Percentiles rank a stretch among this genome's conserved stretches.
Evolutionary conservation across 2,797 vertebrate genomes (phyloP).

Genomic region (Gambelia wislizenii): DNA sequence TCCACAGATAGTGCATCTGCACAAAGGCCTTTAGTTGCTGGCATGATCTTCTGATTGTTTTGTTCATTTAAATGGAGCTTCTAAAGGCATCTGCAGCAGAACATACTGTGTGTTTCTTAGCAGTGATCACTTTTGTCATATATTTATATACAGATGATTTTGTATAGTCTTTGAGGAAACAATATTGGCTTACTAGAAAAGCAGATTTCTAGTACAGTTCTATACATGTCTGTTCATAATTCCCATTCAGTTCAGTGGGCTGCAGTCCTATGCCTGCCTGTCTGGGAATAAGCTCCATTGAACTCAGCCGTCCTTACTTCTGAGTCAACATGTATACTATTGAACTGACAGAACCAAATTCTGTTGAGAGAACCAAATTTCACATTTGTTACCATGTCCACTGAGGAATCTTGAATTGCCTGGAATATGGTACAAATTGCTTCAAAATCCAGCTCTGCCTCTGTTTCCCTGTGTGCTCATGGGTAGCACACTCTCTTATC

Average conservation of each 20-base stretch:
- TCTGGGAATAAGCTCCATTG: too few relatives aligned
- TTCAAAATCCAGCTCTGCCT: background rate
- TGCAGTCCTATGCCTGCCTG: background rate
- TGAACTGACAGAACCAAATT: background rate
- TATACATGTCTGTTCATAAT: background rate
- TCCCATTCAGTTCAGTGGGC: background rate
- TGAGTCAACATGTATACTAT: background rate
- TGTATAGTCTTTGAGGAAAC: background rate
- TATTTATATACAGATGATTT: background rate
- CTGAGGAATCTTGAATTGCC: background rate
- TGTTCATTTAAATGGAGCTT: background rate
- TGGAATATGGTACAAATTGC: background rate
- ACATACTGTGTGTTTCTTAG: background rate
- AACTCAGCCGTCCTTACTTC: too few relatives aligned
- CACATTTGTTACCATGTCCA: background rate
- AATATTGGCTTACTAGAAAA: background rate
- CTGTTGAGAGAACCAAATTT: too few relatives aligned
- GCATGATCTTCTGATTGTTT: background rate
- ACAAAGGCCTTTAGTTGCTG: background rate
- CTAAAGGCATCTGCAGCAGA: background rate
- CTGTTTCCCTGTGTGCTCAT: too few relatives aligned
- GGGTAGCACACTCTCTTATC: too few relatives aligned
- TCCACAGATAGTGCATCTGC: background rate
- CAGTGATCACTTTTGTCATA: background rate
- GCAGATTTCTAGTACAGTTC: background rate